Evolutionary conservation across 2,888 invertebrate species (phyloP).

Genomic region (Oxycera nigricornis): DNA sequence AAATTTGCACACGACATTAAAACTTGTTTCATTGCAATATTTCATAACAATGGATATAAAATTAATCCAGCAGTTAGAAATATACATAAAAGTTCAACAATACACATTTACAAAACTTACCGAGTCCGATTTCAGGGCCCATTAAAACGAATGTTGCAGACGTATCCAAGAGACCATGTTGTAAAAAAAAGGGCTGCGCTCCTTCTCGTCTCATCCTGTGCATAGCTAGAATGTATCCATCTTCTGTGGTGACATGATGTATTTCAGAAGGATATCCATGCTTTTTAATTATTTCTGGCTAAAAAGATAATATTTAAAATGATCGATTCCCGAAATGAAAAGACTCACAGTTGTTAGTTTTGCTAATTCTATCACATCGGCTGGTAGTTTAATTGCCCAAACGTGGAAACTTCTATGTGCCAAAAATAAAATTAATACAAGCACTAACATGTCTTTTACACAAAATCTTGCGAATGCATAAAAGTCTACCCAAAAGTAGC

Average conservation of each 20-base stretch:
- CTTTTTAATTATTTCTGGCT: constrained; percentile 15
- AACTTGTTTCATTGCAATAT: not conserved
- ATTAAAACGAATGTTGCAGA: constrained; percentile 21
- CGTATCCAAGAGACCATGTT: constrained; percentile 24
- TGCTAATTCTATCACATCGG: constrained; percentile 8
- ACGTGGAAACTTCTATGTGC: too few relatives aligned
- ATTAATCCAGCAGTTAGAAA: not conserved
- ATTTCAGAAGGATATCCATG: constrained; percentile 40
- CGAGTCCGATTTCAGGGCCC: constrained; percentile 21
- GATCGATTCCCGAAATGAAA: not conserved
- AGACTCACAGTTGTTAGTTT: not conserved
- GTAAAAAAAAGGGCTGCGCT: constrained; percentile 17
- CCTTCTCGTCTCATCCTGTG: constrained; percentile 35
- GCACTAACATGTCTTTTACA: too few relatives aligned
- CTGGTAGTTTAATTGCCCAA: not conserved
- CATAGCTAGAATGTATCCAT: constrained; percentile 35
- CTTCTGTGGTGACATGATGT: constrained; percentile 35
- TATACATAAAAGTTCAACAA: too few relatives aligned
- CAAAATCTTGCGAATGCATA: too few relatives aligned
- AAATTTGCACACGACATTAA: not conserved
- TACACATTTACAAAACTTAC: not conserved
- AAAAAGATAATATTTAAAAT: not conserved
- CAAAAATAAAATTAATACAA: too few relatives aligned
- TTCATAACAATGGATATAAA: not conserved
- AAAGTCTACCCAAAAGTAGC: too few relatives aligned